These are phyloP conservation scores for Tetragonisca angustula DNA, from an alignment of 2,888 invertebrate genomes.

Conservation along the genomic window DNA sequence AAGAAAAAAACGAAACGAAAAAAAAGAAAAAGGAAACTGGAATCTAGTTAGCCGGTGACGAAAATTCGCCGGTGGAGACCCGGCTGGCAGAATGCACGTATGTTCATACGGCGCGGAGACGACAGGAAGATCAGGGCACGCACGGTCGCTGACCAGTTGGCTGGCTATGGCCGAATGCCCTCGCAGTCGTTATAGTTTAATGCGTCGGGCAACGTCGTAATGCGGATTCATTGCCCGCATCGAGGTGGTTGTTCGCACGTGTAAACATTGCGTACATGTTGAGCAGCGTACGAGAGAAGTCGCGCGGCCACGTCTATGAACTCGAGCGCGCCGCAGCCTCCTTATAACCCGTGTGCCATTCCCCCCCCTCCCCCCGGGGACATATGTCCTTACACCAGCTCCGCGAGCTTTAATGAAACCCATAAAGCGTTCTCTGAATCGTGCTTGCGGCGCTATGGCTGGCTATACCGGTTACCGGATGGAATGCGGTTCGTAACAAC, in stretches of 20 bases:
- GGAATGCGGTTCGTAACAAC: conserved; percentile 35
- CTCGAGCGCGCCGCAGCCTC: conserved; percentile 19
- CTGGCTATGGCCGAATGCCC: conserved; percentile 64
- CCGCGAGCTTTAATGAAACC: conserved; percentile 76
- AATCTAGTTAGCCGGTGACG: background rate
- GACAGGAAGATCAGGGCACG: background rate
- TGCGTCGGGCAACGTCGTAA: conserved; percentile 76
- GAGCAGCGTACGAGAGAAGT: conserved; percentile 54
- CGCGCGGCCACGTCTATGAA: conserved; percentile 50
- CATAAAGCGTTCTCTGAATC: conserved; percentile 73
- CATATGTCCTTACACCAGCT: conserved; percentile 61
- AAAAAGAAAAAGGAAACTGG: background rate
- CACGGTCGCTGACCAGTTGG: conserved; percentile 27
- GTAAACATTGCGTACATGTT: conserved; percentile 73
- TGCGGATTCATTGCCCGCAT: conserved; percentile 76
- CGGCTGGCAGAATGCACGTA: too few species aligned
- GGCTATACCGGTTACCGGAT: conserved; percentile 38
- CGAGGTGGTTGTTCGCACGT: conserved; percentile 66
- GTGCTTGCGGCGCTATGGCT: conserved; percentile 51
- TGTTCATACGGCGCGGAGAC: background rate
- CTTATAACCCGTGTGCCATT: conserved; percentile 39
- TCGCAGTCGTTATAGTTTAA: conserved; percentile 78
- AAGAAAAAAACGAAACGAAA: too few species aligned
- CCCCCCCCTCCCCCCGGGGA: conserved; percentile 32
- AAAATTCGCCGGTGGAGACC: background rate